Evolutionary conservation across 2,113 vertebrate species (phyloP).

Genomic region (Mesocricetus auratus): DNA sequence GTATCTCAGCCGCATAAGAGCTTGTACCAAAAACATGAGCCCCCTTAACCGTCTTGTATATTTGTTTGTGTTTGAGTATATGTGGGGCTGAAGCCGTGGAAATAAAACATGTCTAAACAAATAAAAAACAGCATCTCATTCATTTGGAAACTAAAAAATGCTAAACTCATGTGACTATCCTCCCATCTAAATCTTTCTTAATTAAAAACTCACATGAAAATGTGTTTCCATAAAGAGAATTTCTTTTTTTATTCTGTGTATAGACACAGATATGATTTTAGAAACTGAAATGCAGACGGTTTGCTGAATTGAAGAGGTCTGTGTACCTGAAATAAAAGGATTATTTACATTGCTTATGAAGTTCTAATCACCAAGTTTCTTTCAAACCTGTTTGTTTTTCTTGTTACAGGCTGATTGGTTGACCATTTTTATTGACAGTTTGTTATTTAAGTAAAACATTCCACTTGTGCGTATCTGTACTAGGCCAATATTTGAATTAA

Average conservation of each 20-base stretch:
- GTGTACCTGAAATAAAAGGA: neutral
- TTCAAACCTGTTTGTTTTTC: slow-evolving; percentile 15
- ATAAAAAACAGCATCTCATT: slow-evolving; percentile 20
- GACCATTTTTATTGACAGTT: slow-evolving; percentile 70
- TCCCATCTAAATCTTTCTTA: neutral
- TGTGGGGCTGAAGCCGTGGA: neutral
- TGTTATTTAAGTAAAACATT: slow-evolving; percentile 27
- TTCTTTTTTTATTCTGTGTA: slow-evolving; percentile 8
- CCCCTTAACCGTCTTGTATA: neutral
- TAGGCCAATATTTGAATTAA: slow-evolving; percentile 11
- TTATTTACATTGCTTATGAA: slow-evolving; percentile 16
- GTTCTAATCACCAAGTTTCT: neutral
- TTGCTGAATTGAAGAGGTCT: neutral
- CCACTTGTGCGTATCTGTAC: neutral
- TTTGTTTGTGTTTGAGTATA: neutral
- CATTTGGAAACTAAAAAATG: neutral
- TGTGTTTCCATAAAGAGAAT: slow-evolving; percentile 8
- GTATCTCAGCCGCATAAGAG: neutral
- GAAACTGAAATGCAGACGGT: neutral
- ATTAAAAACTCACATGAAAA: slow-evolving; percentile 1
- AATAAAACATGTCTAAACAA: slow-evolving; percentile 46
- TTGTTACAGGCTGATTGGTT: neutral
- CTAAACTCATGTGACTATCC: neutral
- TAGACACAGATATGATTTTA: neutral
- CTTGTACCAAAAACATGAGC: neutral